These are phyloP conservation scores for Dicycla oo DNA, from an alignment of 2,888 invertebrate genomes.

Conservation along the genomic window DNA sequence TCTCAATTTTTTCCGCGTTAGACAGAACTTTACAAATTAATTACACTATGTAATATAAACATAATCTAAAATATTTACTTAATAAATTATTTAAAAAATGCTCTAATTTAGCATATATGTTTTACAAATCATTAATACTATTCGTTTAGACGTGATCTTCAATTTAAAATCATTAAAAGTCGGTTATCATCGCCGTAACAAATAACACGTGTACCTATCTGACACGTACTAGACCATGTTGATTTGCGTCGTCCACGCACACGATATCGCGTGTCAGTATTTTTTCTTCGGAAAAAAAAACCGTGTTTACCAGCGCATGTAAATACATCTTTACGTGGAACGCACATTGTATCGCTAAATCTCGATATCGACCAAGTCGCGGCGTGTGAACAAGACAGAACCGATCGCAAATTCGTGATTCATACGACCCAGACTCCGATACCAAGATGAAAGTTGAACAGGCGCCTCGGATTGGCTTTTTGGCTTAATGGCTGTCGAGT, in stretches of 20 bases:
- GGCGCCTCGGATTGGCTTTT: slow-evolving; percentile 69
- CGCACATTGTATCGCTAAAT: slow-evolving; percentile 35
- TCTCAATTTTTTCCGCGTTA: no score
- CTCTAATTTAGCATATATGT: no score
- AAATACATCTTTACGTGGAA: slow-evolving; percentile 37
- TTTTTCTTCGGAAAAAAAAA: slow-evolving; percentile 30
- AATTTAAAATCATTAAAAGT: no score
- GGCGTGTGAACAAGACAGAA: slow-evolving; percentile 55
- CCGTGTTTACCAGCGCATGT: slow-evolving; percentile 24
- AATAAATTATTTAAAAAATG: no score
- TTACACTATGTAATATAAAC: no score
- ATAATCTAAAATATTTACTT: no score
- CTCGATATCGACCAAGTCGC: slow-evolving; percentile 34
- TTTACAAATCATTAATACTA: no score
- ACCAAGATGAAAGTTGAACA: slow-evolving; percentile 78
- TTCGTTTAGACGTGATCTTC: no score
- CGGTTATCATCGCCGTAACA: no score
- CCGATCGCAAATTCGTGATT: slow-evolving; percentile 73
- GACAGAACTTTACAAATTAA: no score
- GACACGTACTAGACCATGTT: slow-evolving; percentile 23
- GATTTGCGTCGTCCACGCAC: slow-evolving; percentile 41
- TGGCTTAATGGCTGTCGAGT: slow-evolving; percentile 68
- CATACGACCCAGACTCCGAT: slow-evolving; percentile 76
- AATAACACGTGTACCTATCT: slow-evolving; percentile 29
- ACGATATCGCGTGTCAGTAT: slow-evolving; percentile 41